These are phyloP conservation scores for Meloidogyne exigua DNA, from an alignment of 1,140 invertebrate genomes.

Conservation along the genomic window DNA sequence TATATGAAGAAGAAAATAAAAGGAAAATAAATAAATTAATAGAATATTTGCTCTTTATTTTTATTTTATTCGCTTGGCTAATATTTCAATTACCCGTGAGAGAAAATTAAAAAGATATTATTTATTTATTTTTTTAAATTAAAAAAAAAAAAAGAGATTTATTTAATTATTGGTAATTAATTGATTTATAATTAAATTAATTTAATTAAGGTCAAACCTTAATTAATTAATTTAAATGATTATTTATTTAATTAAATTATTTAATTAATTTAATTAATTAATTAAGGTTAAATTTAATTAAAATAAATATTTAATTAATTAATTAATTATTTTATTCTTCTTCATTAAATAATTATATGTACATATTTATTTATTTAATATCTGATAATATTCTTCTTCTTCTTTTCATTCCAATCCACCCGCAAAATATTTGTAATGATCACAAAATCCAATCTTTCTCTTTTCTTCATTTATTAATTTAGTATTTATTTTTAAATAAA, in stretches of 20 bases:
- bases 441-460: background rate
- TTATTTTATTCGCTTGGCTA: background rate
- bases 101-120: background rate
- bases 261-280: too few species aligned
- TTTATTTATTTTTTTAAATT: background rate
- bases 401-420: background rate
- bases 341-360: too few species aligned
- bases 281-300: too few species aligned
- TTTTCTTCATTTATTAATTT: background rate
- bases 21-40: background rate
- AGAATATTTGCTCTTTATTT: background rate
- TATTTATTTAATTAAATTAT: too few species aligned
- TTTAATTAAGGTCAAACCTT: too few species aligned
- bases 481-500: constrained; percentile 5
- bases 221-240: too few species aligned
- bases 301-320: too few species aligned
- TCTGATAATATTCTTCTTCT: background rate
- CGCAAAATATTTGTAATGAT: background rate
- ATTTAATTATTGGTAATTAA: too few species aligned
- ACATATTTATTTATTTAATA: background rate
- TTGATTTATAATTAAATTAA: too few species aligned
- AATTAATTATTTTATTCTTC: too few species aligned
- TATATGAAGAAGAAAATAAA: too few species aligned
- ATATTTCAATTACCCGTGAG: background rate
- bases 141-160: too few species aligned